Evolutionary conservation across 2,888 invertebrate genomes (phyloP).

Genomic region (Ernsta delagoae): DNA sequence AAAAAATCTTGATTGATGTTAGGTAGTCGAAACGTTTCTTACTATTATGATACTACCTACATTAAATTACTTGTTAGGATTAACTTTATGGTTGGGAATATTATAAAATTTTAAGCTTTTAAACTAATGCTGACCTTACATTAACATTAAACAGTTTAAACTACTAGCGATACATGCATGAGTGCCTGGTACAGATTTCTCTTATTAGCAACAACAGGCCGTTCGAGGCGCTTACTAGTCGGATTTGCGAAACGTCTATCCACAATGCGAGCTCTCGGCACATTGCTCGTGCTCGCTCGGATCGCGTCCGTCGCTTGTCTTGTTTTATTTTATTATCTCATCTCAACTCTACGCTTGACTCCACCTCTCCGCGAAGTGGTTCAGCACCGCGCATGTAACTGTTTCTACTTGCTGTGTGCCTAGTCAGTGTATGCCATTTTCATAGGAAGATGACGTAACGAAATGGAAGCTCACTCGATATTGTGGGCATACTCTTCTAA

Average conservation of each 20-base stretch:
- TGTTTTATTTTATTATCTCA: slow-evolving; percentile 9
- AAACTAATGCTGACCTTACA: no score
- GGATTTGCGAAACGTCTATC: slow-evolving; percentile 15
- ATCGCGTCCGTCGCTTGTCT: no score
- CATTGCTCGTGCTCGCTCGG: no score
- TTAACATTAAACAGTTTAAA: not conserved
- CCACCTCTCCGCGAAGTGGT: slow-evolving; percentile 10
- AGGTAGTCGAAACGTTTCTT: no score
- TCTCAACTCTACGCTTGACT: not conserved
- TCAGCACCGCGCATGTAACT: slow-evolving; percentile 1
- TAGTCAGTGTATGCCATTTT: slow-evolving; percentile 28
- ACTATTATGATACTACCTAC: no score
- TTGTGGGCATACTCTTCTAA: not conserved
- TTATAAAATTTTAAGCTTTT: no score
- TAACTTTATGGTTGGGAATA: no score
- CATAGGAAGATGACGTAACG: slow-evolving; percentile 27
- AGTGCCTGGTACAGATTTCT: slow-evolving; percentile 40
- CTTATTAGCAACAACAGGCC: slow-evolving; percentile 1
- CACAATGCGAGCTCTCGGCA: slow-evolving; percentile 2
- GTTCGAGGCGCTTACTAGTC: not conserved
- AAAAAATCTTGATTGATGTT: no score
- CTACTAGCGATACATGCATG: slow-evolving; percentile 36
- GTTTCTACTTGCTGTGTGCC: slow-evolving; percentile 12
- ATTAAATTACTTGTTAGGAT: no score
- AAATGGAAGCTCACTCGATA: not conserved